Evolutionary conservation across 1,140 invertebrate genomes (phyloP).

Genomic region (Heliothis virescens): DNA sequence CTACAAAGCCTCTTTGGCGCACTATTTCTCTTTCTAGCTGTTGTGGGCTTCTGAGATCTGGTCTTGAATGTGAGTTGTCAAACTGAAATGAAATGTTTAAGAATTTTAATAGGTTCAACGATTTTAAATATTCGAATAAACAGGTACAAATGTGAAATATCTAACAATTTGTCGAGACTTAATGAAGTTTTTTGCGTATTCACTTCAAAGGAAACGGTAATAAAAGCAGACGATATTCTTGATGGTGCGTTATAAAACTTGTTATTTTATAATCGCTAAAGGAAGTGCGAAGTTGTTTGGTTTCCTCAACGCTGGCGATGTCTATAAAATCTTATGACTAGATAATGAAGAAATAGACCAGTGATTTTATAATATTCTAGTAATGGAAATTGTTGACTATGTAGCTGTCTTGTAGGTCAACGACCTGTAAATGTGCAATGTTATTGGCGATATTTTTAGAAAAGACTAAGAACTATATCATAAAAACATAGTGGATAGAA

Average conservation of each 20-base stretch:
- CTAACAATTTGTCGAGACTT: too few species aligned
- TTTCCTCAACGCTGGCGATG: slow-evolving; percentile 34
- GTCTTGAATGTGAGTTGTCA: slow-evolving; percentile 78
- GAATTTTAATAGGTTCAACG: not conserved
- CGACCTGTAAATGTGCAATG: not conserved
- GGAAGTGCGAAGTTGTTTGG: slow-evolving; percentile 40
- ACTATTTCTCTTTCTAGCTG: slow-evolving; percentile 87
- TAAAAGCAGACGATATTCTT: slow-evolving; percentile 27
- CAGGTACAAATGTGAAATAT: too few species aligned
- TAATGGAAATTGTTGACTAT: not conserved
- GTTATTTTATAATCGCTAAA: slow-evolving; percentile 35
- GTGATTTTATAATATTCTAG: slow-evolving; percentile 14
- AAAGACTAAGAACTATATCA: too few species aligned
- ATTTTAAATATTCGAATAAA: too few species aligned
- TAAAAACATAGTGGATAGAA: too few species aligned
- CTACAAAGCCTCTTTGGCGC: slow-evolving; percentile 85
- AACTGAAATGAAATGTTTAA: slow-evolving; percentile 65
- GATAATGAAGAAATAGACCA: not conserved
- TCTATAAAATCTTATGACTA: slow-evolving; percentile 30
- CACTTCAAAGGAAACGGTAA: slow-evolving; percentile 5
- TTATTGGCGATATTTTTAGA: too few species aligned
- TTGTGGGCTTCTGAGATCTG: slow-evolving; percentile 86
- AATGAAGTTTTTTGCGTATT: not conserved
- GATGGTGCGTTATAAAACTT: slow-evolving; percentile 26
- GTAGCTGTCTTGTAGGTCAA: not conserved